Percentiles rank a stretch among this genome's conserved stretches.
phyloP scores from a whole-genome alignment of 2,113 vertebrate genomes.

The Lepus americanus region DNA sequence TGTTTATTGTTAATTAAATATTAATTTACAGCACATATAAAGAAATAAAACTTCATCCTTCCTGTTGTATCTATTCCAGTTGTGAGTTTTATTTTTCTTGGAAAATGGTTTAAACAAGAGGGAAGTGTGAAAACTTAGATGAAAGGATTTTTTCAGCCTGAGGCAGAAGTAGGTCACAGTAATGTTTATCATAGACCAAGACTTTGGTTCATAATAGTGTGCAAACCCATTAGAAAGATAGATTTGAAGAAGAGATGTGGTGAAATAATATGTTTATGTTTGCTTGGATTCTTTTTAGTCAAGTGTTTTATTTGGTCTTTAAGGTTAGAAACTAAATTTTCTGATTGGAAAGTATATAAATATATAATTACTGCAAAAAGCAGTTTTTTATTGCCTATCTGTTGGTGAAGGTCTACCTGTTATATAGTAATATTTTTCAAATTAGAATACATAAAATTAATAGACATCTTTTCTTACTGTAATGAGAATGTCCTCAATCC shows the following conservation, averaged over 20 bases:
- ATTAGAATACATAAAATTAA: not conserved
- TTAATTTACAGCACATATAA: too few relatives aligned
- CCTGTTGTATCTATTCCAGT: not conserved
- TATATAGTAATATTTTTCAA: not conserved
- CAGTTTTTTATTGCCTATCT: not conserved
- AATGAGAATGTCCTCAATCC: not conserved
- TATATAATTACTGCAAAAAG: not conserved
- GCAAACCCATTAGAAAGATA: not conserved
- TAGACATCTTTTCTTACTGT: not conserved
- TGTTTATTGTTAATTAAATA: not conserved
- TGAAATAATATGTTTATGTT: not conserved
- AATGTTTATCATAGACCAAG: not conserved
- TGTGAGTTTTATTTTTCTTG: not conserved
- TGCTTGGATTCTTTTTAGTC: not conserved
- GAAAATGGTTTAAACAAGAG: not conserved
- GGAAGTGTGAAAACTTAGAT: not conserved
- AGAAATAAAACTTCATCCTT: not conserved
- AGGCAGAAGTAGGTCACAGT: not conserved
- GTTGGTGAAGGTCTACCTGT: not conserved
- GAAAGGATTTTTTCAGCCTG: not conserved
- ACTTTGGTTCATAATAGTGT: not conserved
- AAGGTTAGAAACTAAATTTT: slow-evolving; percentile 22
- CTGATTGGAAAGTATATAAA: not conserved
- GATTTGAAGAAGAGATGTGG: not conserved
- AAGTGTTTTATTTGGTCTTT: not conserved